Base-by-base conservation (phyloP, 1,140 invertebrate genomes). In the Anastatus disparis region DNA sequence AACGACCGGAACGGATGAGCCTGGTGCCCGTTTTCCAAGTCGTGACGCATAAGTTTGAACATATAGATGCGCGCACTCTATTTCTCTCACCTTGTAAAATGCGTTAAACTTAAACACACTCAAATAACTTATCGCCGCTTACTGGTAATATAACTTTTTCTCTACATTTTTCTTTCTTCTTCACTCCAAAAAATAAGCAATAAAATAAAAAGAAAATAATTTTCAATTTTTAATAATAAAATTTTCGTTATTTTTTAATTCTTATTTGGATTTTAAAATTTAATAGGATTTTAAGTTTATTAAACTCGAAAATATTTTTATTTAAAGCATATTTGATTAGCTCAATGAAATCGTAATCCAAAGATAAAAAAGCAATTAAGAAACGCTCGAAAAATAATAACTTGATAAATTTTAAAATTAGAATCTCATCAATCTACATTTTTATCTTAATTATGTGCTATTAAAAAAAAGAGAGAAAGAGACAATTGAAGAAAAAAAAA, bases 1-100 rank as follows among this genome's bases (percentile, higher is more conserved):
- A 74, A 76, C 66, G 73, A 73, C 72, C 74, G 68, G 74, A 79
- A 79, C 75, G 75, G 76, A 77, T 77, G 75, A 77, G 77, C 75
- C 76, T 75, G 74, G 74, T 72, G 70, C n/a, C n/a, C n/a, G n/a
- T n/a, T 78, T 80, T 78, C 76, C 77, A 72, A 79, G 77, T 76
- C 71, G 71, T 56, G 42, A 58, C 68, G 56, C 56, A 46, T 46
- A 56, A 52, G 44, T 69, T 68, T 55, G 31, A 55, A 24, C 8
- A 52, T 22, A 52, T 24, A 52, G 6, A 52, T 22, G 24, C 20
- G 20, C 48, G 48, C 48, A 13, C 24, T 52, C 13, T 27, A 26
- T 52, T 27, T 52, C 15, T 27, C 26, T 55, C 29, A 46, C 44
- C 4, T 20, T 15, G n/a, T n/a, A n/a, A n/a, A n/a, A n/a, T n/a